Evolutionary conservation across 2,888 invertebrate species (phyloP).

Genomic region (Polydrusus cervinus): DNA sequence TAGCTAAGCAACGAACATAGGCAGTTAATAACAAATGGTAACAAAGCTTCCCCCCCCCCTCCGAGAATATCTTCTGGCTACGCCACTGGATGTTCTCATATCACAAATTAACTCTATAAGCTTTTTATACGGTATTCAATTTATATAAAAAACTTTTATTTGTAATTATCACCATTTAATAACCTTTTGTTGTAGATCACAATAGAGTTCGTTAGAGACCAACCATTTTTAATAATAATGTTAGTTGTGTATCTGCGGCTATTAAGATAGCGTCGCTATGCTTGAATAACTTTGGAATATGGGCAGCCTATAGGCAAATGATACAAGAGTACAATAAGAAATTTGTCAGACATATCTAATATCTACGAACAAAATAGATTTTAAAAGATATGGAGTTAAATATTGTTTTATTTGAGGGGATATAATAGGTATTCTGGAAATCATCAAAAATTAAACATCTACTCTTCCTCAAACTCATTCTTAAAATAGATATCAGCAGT

Average conservation of each 20-base stretch:
- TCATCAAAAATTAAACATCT: no score
- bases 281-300: constrained; percentile 41
- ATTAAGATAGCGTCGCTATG: constrained; percentile 26
- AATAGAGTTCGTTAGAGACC: constrained; percentile 21
- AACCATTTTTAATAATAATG: constrained; percentile 5
- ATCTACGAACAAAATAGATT: constrained; percentile 15
- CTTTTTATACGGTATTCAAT: background rate
- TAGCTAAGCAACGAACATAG: no score
- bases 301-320: constrained; percentile 40
- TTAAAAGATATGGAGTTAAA: background rate
- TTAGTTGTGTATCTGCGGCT: constrained; percentile 19
- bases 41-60: no score
- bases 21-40: no score
- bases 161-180: constrained; percentile 15
- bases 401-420: constrained; percentile 7
- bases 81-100: no score
- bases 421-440: no score
- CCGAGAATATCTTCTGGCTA: no score
- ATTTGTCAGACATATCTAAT: constrained; percentile 25
- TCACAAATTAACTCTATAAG: no score
- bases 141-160: constrained; percentile 8
- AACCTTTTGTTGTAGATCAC: constrained; percentile 17
- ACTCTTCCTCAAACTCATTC: no score
- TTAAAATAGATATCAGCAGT: no score
- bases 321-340: constrained; percentile 15